Evolutionary conservation across 2,888 invertebrate genomes (phyloP), one percentile per base, ranked within the genome.

Genomic region (Latheticus oryzae): DNA sequence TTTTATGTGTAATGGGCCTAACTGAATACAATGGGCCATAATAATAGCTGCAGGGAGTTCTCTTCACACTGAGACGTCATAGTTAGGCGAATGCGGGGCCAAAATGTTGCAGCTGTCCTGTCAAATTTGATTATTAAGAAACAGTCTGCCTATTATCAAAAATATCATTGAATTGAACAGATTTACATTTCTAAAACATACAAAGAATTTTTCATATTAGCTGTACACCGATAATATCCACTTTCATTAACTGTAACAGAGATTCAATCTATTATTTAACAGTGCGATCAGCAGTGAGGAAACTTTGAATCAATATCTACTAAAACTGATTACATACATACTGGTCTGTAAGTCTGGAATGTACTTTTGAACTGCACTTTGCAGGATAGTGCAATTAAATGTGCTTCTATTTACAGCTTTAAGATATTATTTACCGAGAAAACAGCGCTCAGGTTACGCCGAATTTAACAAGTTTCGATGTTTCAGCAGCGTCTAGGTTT

Each of bases 1-100:
- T 75, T 76, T 76, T 74, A 73, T 73, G 70, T 72, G 67, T 69
- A 68, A 70, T 69, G 68, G 72, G 66, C 65, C 64, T 64, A 66
- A 66, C 65, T 63, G 66, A 68, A 69, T 66, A 76, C 76, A 76
- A 76, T 73, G 66, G 74, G 65, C 68, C 63, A 66, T 73, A 71
- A 74, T 72, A 67, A 65, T 66, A 62, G 60, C 66, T 63, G 64
- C 69, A 66, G 69, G 71, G 65, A 65, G 61, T 62, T 66, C 62
- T 54, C 63, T 55, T 53, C 40, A 53, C 40, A 58, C 57, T 32
- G 45, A 47, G 53, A 60, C 55, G 61, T 61, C 62, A 63, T 61
- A 62, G 57, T 60, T 62, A 61, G 48, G 24, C 24, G 43, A 53
- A 63, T 61, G 58, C 58, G 57, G 62, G 61, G 53, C 45, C 52